Conservation (phyloP, 1,140 invertebrate species). For the Bemisia tabaci region DNA sequence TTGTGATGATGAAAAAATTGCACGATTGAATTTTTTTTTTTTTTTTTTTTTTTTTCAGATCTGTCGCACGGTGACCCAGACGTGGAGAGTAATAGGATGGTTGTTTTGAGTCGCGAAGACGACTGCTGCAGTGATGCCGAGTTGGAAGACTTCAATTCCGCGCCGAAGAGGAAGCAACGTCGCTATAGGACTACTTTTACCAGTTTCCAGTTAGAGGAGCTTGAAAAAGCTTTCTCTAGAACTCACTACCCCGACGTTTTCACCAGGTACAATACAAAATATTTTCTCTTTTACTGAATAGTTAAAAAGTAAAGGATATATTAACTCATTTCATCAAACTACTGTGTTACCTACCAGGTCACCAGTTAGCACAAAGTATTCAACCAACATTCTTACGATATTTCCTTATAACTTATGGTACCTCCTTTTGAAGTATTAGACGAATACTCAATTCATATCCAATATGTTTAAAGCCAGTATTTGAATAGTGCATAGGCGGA, state of each 20-base stretch:
- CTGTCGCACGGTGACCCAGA: background rate
- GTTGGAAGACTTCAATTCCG: constrained; percentile 51
- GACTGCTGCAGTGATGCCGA: constrained; percentile 55
- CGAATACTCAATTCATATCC: no score
- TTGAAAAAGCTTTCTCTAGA: constrained; percentile 92
- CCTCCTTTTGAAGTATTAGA: no score
- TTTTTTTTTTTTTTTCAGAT: background rate
- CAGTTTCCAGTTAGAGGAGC: constrained; percentile 86
- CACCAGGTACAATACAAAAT: constrained; percentile 64
- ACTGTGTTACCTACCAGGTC: no score
- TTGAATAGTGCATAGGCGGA: no score
- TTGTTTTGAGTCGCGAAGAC: constrained; percentile 26
- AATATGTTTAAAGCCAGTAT: no score
- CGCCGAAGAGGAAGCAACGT: constrained; percentile 79
- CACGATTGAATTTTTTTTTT: constrained; percentile 1
- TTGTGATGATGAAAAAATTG: no score
- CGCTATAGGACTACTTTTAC: constrained; percentile 89
- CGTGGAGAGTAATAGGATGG: background rate
- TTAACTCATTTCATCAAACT: no score
- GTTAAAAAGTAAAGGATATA: no score
- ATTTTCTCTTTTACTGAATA: no score
- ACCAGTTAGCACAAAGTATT: no score
- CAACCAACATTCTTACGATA: no score
- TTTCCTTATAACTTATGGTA: no score
- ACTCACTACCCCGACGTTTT: constrained; percentile 98